Evolutionary conservation across 2,888 invertebrate genomes (phyloP), one percentile per base, ranked within the genome.

Genomic region (Callimorpha dominula): DNA sequence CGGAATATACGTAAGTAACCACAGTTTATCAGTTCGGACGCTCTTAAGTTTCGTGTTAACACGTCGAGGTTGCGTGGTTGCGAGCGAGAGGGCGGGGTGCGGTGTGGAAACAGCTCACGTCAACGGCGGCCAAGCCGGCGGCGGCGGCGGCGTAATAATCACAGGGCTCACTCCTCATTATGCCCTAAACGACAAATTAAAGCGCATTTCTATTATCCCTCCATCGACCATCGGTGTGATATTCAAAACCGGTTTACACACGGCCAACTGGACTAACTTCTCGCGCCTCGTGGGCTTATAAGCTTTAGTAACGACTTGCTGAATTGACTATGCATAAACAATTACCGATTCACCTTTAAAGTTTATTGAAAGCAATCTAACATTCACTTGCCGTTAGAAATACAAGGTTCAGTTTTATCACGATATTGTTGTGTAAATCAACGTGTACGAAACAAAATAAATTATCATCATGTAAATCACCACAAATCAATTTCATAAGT

Each of bases 131-230:
- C 91, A 92, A 66, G 91, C 92, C 92, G 91, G 94, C 95, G 91
- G 95, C 93, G 91, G 95, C 93, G 92, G 95, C 93, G 92, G 92
- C 89, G 89, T 89, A 90, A 90, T 96, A 96, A 96, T 96, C 95
- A 96, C 96, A 96, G 96, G 95, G 93, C 95, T 84, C 87, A 89
- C 88, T 89, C 88, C 93, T 95, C 95, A 96, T 96, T 96, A 95
- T 94, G 89, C 93, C 93, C 93, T 95, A 95, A 95, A 95, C 95
- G 95, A 95, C 95, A 95, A 95, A 95, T 95, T 95, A 95, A 95
- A 95, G 92, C 93, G 94, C 93, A 91, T 94, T 95, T 95, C 95
- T 95, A 95, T 95, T 95, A 95, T 95, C 94, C 92, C 91, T 83
- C 93, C 93, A 92, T 91, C 92, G 91, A 81, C 93, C 92, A 92